Conservation (phyloP, 2,797 vertebrate species). For the Periparus ater region DNA sequence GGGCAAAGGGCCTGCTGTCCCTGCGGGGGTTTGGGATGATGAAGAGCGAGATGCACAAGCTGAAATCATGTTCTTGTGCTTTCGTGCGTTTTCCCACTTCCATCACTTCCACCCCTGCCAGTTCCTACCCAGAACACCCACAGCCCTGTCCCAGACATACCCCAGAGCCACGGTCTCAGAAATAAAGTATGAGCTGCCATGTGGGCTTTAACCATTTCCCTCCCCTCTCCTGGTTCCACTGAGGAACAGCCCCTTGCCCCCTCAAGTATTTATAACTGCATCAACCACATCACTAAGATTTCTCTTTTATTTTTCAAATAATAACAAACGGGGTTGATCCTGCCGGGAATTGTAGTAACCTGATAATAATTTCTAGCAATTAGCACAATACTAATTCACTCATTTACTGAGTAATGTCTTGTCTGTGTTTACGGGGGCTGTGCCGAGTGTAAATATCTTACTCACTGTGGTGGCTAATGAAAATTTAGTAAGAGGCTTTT, state of each 20-base stretch:
- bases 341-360: slow-evolving; percentile 68
- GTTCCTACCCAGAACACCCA: not conserved
- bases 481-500: slow-evolving; percentile 63
- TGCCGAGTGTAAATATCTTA: slow-evolving; percentile 68
- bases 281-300: slow-evolving; percentile 36
- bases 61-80: not conserved
- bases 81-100: not conserved
- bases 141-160: not conserved
- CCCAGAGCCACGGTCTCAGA: not conserved
- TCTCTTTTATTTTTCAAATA: slow-evolving; percentile 13
- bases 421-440: slow-evolving; percentile 73
- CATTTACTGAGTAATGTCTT: slow-evolving; percentile 70
- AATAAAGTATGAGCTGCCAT: not conserved
- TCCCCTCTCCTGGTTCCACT: not conserved
- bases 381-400: slow-evolving; percentile 75
- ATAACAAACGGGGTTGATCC: slow-evolving; percentile 41
- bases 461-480: slow-evolving; percentile 71
- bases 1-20: rapidly evolving
- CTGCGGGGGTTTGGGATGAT: not conserved
- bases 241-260: not conserved
- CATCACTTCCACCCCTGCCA: not conserved
- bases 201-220: not conserved
- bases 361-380: slow-evolving; percentile 70
- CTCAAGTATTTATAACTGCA: not conserved
- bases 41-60: not conserved